Base-by-base conservation (phyloP, 2,797 vertebrate species). In the Astyanax mexicanus region DNA sequence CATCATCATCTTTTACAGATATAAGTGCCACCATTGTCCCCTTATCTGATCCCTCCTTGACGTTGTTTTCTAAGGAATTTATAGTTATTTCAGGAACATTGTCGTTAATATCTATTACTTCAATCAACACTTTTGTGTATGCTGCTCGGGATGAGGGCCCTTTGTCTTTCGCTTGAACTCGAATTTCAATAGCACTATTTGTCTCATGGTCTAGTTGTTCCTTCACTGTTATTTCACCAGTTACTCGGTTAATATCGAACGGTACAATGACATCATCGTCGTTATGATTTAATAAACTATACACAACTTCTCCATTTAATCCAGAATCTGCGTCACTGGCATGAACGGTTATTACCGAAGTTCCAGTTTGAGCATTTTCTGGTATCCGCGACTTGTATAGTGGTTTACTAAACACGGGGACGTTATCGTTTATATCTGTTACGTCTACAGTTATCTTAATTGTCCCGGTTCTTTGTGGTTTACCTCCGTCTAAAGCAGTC, bases 371-470 rank as follows among this genome's bases (percentile, higher is more conserved):
- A n/a, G 72, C 21, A 35, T 91, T 88, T 74, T 93, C 90, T 1
- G 1, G 29, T n/a, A 92, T 78, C 21, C 69, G 81, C 9, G 86
- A 71, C 0, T 75, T 80, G 29, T 92, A 92, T 4, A 85, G 79
- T 0, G 81, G 12, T 40, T 88, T 84, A 42, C 76, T 80, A 69
- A 90, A 92, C 6, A 82, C 6, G 0, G 91, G 89, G 0, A 61
- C 80, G 15, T 93, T 94, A 82, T 94, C 93, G 35, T 95, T 95
- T 15, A 75, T 89, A 82, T 95, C 93, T 68, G 93, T 82, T 51
- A 95, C 90, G 4, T 79, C 78, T 52, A 95, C 74, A 52, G 86
- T 55, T 44, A 95, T 78, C 0, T 77, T 81, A 15, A 88, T 73
- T 0, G 90, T 87, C 6, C 91, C 85, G 0, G 91, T 92, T 77